Conservation (phyloP, 2,888 invertebrate genomes). For the Spialia ferax region DNA sequence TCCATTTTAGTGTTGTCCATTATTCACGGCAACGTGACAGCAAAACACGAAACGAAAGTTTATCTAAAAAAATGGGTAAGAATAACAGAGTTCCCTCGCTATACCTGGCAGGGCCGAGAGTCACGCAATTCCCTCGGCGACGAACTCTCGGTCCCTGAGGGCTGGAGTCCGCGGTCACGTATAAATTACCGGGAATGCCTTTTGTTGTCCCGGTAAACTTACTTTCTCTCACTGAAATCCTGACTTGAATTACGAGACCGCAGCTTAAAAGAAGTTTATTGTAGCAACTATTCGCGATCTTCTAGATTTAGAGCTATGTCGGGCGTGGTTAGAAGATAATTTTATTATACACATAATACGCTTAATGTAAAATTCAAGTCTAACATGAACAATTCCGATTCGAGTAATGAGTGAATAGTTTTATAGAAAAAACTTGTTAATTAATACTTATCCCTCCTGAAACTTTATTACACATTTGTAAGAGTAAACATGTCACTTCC, state of each 20-base stretch:
- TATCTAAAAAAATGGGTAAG: conserved; percentile 38
- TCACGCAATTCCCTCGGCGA: conserved; percentile 65
- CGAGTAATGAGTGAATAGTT: too few species aligned
- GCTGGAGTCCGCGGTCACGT: conserved; percentile 75
- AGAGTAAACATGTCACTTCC: conserved; percentile 18
- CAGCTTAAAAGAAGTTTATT: conserved; percentile 70
- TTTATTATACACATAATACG: too few species aligned
- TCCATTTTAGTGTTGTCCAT: conserved; percentile 16
- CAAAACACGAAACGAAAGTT: conserved; percentile 38
- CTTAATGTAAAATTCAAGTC: too few species aligned
- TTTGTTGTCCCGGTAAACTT: conserved; percentile 80
- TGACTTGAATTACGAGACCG: conserved; percentile 77
- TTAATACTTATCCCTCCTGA: neutral
- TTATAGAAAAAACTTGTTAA: too few species aligned
- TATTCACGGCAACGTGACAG: conserved; percentile 30
- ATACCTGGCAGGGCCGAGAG: conserved; percentile 35
- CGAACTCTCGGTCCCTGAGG: conserved; percentile 61
- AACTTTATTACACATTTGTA: neutral
- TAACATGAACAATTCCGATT: too few species aligned
- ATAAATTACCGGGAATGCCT: conserved; percentile 81
- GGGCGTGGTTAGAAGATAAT: neutral
- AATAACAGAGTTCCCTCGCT: conserved; percentile 44
- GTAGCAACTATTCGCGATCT: conserved; percentile 23
- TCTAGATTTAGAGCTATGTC: neutral
- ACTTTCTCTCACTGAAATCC: conserved; percentile 81